Base-by-base conservation (phyloP, 2,113 vertebrate species). In the Gopherus evgoodei region DNA sequence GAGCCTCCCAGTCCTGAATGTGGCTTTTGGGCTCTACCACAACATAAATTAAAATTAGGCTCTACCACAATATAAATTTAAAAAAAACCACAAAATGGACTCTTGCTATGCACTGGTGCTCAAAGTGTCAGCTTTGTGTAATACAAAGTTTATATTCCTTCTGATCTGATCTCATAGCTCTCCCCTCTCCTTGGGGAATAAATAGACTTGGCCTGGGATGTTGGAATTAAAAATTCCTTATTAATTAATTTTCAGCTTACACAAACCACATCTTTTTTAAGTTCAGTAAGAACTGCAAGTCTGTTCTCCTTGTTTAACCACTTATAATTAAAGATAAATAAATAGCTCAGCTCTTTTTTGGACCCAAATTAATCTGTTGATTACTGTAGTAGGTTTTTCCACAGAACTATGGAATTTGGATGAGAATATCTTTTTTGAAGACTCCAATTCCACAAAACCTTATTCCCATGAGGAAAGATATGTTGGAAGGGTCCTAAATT, bases 191-290 rank as follows among this genome's bases (percentile, higher is more conserved):
- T 95, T 2, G 0, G 96, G 95, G 98, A 95, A 97, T 80, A 95
- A 95, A 97, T 83, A 95, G 88, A 96, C 93, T 97, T 98, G 97
- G 97, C 97, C 11, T 90, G 95, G 91, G 90, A 98, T 96, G 91
- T 92, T 96, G 93, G 98, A 98, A 98, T 89, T 94, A 97, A 98
- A 97, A 97, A 96, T 97, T 97, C 95, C 95, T 97, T 97, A 96
- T 97, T 98, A 98, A 98, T 98, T 98, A 97, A 98, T 98, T 98
- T 98, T 97, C 87, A 69, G 96, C 90, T 98, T 97, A 97, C 97
- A 98, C 93, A 93, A 96, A 96, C 84, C 81, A 93, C 92, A 94
- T 59, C 81, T 91, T 97, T 97, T 94, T 97, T 97, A 97, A 97
- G 93, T 97, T 98, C 95, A 97, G 95, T 89, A 94, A 81, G 87